A percentile compares a stretch with the other conserved stretches of the same genome.
These are phyloP conservation scores for Poeciliopsis prolifica DNA, from an alignment of 2,113 vertebrate genomes.

Conservation along the genomic window DNA sequence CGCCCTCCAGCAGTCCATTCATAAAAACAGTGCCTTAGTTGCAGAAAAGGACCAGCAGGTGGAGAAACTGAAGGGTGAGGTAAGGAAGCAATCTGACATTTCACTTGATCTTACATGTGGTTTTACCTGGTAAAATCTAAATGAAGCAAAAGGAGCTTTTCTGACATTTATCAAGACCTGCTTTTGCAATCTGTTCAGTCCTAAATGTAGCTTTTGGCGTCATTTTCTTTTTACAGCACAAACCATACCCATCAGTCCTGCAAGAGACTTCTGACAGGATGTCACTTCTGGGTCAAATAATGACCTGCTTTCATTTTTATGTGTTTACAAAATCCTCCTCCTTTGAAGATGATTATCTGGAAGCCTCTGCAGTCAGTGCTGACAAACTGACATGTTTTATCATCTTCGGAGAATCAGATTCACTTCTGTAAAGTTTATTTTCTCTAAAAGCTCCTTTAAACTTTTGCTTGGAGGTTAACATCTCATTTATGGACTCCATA, in stretches of 20 bases:
- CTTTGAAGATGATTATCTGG: not conserved
- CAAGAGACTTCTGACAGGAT: not conserved
- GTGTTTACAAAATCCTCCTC: not conserved
- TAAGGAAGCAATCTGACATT: constrained; percentile 44
- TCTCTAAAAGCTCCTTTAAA: not conserved
- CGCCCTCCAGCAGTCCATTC: constrained; percentile 87
- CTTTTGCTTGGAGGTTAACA: not conserved
- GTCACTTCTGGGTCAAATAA: constrained; percentile 14
- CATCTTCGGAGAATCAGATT: not conserved
- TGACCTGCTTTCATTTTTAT: not conserved
- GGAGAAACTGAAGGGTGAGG: constrained; percentile 89
- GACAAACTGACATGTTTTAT: constrained; percentile 5
- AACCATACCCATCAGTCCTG: not conserved
- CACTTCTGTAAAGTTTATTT: not conserved
- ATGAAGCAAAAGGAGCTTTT: not conserved
- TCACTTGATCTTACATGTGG: not conserved
- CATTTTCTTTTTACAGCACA: not conserved
- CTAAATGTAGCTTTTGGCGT: not conserved
- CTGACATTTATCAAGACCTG: not conserved
- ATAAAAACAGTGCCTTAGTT: constrained; percentile 92
- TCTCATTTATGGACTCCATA: not conserved
- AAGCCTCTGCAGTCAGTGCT: not conserved
- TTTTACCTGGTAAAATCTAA: not conserved
- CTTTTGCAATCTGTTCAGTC: not conserved
- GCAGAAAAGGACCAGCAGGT: constrained; percentile 91